A percentile compares a stretch with the other conserved stretches of the same genome.
Evolutionary conservation across 2,113 vertebrate species (phyloP).

Genomic region (Chloropsis hardwickii): DNA sequence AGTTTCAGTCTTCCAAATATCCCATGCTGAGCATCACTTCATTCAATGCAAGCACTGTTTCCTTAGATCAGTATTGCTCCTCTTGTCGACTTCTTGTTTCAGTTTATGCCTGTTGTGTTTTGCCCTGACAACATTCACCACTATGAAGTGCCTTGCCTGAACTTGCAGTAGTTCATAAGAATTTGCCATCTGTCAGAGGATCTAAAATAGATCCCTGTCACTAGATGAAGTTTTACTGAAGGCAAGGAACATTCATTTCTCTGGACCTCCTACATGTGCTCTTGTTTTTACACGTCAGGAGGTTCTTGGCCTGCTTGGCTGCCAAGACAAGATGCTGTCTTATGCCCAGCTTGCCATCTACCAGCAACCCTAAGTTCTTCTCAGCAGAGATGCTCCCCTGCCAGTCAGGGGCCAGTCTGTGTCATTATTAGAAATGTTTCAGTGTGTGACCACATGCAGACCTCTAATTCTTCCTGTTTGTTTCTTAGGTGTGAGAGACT

Average conservation of each 20-base stretch:
- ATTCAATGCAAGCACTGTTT: background rate
- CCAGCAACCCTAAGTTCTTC: background rate
- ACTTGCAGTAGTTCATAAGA: background rate
- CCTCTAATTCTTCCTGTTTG: background rate
- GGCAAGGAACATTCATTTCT: background rate
- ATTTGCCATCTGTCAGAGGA: background rate
- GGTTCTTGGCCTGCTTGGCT: background rate
- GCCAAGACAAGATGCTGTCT: background rate
- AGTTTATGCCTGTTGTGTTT: background rate
- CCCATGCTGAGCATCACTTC: background rate
- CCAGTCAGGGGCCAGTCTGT: background rate
- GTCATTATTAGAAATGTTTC: background rate
- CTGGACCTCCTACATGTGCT: background rate
- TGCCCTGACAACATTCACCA: background rate
- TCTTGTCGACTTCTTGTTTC: background rate
- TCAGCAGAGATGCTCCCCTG: background rate
- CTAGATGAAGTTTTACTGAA: background rate
- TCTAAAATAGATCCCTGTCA: background rate
- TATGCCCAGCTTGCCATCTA: background rate
- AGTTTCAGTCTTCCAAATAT: background rate
- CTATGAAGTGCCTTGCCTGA: background rate
- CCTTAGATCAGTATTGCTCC: background rate
- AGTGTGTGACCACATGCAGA: background rate
- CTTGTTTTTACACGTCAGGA: background rate
- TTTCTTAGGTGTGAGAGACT: background rate